A percentile compares a stretch with the other conserved stretches of the same genome.
Conservation (phyloP, 2,113 vertebrate genomes). For the Hyperoodon ampullatus region DNA sequence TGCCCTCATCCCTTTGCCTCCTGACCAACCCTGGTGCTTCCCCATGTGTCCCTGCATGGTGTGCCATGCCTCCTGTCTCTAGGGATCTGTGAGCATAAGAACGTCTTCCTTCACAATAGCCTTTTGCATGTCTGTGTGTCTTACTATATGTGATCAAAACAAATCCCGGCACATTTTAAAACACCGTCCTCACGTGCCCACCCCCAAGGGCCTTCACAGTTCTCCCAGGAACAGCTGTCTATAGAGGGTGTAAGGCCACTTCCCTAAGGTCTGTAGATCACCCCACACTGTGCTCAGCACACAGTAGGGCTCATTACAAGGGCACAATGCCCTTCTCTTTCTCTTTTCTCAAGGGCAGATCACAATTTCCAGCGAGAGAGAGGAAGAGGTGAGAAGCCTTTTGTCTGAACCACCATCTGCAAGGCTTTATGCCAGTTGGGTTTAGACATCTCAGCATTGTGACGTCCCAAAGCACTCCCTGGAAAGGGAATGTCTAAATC, state of each 20-base stretch:
- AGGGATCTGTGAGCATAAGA: not conserved
- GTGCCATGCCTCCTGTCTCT: not conserved
- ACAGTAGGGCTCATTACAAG: not conserved
- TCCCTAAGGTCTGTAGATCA: not conserved
- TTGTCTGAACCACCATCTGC: not conserved
- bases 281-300: not conserved
- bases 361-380: not conserved
- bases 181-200: not conserved
- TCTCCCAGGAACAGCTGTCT: not conserved
- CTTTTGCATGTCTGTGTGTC: not conserved
- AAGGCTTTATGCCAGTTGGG: not conserved
- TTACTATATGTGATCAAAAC: not conserved
- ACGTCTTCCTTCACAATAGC: not conserved
- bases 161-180: not conserved
- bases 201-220: not conserved
- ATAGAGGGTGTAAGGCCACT: not conserved
- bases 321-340: not conserved
- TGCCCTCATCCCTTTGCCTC: not conserved
- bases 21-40: not conserved
- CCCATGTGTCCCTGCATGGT: fast-evolving
- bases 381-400: not conserved
- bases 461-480: not conserved
- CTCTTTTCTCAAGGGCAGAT: not conserved
- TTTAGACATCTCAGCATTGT: not conserved
- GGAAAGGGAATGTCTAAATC: not conserved